Percentiles rank a stretch among this genome's conserved stretches.
Evolutionary conservation across 2,888 invertebrate genomes (phyloP).

Genomic region (Meghimatium bilineatum): DNA sequence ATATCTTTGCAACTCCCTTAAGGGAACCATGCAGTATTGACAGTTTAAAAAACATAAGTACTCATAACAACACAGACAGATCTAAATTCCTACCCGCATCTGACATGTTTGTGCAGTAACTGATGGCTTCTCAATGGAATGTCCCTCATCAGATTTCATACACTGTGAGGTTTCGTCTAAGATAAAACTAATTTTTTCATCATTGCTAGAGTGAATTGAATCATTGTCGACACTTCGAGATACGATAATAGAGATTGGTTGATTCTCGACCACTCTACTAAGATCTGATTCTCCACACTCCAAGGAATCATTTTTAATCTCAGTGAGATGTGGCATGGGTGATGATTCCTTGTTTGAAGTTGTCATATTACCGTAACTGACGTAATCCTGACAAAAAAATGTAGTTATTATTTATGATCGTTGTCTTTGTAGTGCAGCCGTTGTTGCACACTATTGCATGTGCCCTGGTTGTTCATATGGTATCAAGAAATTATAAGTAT

Average conservation of each 20-base stretch:
- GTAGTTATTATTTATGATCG: not conserved
- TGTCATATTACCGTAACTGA: not conserved
- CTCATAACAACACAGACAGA: too few relatives aligned
- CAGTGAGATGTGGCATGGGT: not conserved
- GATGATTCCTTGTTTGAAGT: not conserved
- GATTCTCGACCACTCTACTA: slow-evolving; percentile 7
- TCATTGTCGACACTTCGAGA: slow-evolving; percentile 50
- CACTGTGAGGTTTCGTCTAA: not conserved
- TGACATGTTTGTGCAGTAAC: slow-evolving; percentile 8
- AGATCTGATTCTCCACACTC: not conserved
- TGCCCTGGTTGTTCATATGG: not conserved
- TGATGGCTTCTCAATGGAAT: not conserved
- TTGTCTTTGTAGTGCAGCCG: not conserved
- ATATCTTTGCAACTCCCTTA: too few relatives aligned
- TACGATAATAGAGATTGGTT: slow-evolving; percentile 41
- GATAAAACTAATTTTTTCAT: slow-evolving; percentile 1
- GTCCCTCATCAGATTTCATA: not conserved
- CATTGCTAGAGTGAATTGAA: slow-evolving; percentile 47
- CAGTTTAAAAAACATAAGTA: too few relatives aligned
- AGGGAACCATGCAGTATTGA: too few relatives aligned
- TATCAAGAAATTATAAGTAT: too few relatives aligned
- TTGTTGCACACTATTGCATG: not conserved
- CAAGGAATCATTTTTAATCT: not conserved
- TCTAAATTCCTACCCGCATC: slow-evolving; percentile 17
- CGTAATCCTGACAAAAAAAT: not conserved